Percentiles rank a stretch among this genome's conserved stretches.
Evolutionary conservation across 2,113 vertebrate genomes (phyloP).

Genomic region (Epinephelus fuscoguttatus): DNA sequence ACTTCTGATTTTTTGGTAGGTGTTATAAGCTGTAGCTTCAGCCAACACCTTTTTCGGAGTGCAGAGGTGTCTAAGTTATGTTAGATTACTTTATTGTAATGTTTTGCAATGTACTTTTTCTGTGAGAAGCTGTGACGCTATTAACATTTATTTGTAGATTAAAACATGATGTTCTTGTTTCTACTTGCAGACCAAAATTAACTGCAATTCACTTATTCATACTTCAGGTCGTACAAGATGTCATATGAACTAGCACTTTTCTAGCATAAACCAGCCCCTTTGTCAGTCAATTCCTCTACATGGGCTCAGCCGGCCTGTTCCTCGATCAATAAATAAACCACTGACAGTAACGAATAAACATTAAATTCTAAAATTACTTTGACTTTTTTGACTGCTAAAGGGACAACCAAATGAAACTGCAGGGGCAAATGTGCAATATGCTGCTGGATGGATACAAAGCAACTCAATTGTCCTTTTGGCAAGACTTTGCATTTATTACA

Average conservation of each 20-base stretch:
- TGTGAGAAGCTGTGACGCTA: no score
- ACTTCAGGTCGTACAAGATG: no score
- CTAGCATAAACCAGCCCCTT: not conserved
- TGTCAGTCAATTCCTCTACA: not conserved
- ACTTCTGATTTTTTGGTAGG: not conserved
- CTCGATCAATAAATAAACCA: not conserved
- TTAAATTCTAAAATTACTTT: not conserved
- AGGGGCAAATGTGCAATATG: not conserved
- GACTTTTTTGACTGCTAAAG: not conserved
- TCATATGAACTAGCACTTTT: not conserved
- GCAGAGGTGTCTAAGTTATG: no score
- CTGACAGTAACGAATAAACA: not conserved
- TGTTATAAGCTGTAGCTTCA: no score
- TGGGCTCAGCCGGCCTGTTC: not conserved
- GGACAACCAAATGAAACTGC: not conserved
- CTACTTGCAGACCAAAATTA: no score
- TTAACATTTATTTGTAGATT: no score
- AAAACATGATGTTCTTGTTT: no score
- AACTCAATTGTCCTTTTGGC: not conserved
- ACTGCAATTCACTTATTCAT: no score
- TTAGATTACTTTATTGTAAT: no score
- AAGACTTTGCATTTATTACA: not conserved
- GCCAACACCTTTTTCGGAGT: no score
- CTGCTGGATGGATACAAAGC: not conserved
- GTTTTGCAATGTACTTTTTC: no score